Conservation (phyloP, 2,797 vertebrate species). For the Salmo trutta region DNA sequence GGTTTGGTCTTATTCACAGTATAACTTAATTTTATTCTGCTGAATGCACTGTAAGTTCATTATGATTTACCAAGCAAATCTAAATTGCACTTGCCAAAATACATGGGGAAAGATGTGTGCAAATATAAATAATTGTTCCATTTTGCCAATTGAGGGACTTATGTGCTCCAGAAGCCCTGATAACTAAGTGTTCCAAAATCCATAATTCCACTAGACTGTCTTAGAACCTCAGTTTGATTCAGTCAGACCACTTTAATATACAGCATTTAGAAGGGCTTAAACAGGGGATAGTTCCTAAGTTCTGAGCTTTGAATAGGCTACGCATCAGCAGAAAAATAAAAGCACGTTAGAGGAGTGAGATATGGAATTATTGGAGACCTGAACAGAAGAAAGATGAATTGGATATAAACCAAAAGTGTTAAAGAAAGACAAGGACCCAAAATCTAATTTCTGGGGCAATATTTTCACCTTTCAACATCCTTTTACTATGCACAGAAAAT, state of each 20-base stretch:
- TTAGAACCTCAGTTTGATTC: background rate
- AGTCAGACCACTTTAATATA: background rate
- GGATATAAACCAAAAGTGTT: background rate
- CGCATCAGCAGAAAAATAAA: background rate
- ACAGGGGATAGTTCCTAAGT: background rate
- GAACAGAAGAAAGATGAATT: background rate
- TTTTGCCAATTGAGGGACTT: background rate
- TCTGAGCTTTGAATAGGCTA: background rate
- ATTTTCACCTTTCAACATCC: background rate
- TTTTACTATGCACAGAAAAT: conserved; percentile 11
- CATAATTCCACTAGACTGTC: background rate
- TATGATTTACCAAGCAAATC: too few relatives aligned
- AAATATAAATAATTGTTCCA: background rate
- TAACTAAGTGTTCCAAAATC: background rate
- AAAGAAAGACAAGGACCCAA: background rate
- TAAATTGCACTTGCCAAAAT: too few relatives aligned
- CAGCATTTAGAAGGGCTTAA: background rate
- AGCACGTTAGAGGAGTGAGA: background rate
- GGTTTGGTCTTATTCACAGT: too few relatives aligned
- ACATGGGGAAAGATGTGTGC: too few relatives aligned
- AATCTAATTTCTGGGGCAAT: background rate
- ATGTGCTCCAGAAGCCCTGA: background rate
- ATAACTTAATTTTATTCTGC: too few relatives aligned
- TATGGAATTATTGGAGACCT: background rate
- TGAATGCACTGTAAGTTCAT: too few relatives aligned